Percentiles rank a stretch among this genome's conserved stretches.
Conservation (phyloP, 2,797 vertebrate genomes). For the Oophaga sylvatica region DNA sequence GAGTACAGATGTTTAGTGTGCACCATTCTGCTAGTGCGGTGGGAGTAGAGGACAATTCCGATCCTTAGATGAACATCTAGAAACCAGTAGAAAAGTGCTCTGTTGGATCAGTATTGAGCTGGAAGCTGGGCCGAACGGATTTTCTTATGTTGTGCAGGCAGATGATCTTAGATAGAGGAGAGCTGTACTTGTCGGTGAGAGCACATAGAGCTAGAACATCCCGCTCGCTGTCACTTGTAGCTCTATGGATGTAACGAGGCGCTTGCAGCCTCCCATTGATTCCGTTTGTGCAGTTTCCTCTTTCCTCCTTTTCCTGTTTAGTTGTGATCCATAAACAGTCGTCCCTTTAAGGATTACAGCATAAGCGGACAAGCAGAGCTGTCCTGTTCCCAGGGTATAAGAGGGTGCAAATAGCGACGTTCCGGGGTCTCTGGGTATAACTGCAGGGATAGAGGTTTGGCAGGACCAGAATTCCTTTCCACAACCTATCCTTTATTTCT, state of each 20-base stretch:
- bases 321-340: neutral
- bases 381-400: neutral
- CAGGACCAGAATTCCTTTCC: neutral
- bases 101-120: constrained; percentile 36
- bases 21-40: neutral
- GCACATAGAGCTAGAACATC: neutral
- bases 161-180: constrained; percentile 22
- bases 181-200: neutral
- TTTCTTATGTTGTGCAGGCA: neutral
- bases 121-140: neutral
- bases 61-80: neutral
- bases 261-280: neutral
- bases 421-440: neutral
- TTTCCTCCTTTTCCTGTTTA: neutral
- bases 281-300: neutral
- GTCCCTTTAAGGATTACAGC: neutral
- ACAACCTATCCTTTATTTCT: neutral
- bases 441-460: neutral
- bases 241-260: neutral
- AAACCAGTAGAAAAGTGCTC: neutral
- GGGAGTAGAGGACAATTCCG: neutral
- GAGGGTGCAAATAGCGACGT: neutral
- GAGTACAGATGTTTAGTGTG: neutral
- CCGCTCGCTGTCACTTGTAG: neutral
- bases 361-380: neutral